Base-by-base conservation (phyloP, 2,113 vertebrate genomes). In the Panthera leo region DNA sequence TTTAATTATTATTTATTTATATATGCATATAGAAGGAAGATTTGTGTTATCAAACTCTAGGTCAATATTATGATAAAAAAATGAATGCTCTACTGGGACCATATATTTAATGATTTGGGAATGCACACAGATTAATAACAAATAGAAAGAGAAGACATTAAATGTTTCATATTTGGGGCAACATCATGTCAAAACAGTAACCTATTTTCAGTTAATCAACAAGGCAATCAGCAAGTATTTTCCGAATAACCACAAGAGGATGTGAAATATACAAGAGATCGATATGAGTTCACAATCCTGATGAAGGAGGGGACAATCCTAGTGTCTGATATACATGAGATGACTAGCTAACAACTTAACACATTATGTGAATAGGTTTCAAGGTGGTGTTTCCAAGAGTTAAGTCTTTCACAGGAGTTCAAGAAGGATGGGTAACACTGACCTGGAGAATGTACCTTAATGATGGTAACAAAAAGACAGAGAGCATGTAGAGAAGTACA, bases 181-280 rank as follows among this genome's bases (percentile, higher is more conserved):
- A 70, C 14, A 18, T 73, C 42, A 42, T 12, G 25, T 82, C 58
- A 90, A 92, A 92, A 92, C 25, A 67, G 25, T 67, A 78, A 45
- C 53, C 16, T 36, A 51, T 89, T 96, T 95, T 94, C 53, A 91
- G 58, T 96, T 79, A 55, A 73, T 94, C 45, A 85, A 58, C 85
- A 96, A 90, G 61, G 9, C 36, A 75, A 88, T 45, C n/a, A 67
- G 36, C 42, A 45, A 85, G 31, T 78, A 75, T 36, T 94, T 88
- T 85, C 48, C 58, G 34, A 96, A 95, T 45, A 48, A 65, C 13
- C 63, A 79, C 7, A 51, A 85, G 53, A 80, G 80, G 27, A 75
- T 89, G 13, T 65, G 29, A 70, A 63, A 78, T 34, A 7, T 68
- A 73, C 4, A 39, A 42, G 11, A 67, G 45, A 13, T 73, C 1